phyloP scores from a whole-genome alignment of 2,113 vertebrate genomes.

The Spermophilus dauricus region DNA sequence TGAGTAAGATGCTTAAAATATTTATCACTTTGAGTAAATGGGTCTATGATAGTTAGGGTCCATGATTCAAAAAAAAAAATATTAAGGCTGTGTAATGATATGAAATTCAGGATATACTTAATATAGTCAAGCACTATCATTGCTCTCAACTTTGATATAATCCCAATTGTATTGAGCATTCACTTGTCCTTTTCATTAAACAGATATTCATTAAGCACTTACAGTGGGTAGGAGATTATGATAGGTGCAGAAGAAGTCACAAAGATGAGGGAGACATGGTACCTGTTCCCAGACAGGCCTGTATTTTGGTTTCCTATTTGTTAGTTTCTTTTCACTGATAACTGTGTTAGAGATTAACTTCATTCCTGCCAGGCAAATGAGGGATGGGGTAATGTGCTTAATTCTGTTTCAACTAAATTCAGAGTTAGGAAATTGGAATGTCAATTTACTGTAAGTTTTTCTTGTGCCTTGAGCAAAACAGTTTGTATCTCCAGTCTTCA shows the following conservation, averaged over 20 bases:
- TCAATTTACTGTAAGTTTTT: not conserved
- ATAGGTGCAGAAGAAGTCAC: not conserved
- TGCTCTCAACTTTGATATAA: not conserved
- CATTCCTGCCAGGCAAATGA: not conserved
- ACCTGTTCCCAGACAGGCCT: not conserved
- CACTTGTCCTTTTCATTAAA: not conserved
- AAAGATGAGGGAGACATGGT: not conserved
- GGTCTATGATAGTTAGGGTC: not conserved
- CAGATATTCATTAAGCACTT: not conserved
- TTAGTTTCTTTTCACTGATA: not conserved
- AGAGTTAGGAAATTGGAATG: not conserved
- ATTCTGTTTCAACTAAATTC: slow-evolving; percentile 45
- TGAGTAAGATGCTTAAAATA: not conserved
- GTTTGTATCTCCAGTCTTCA: not conserved
- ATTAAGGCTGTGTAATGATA: not conserved
- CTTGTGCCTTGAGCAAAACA: not conserved
- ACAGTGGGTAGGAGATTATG: not conserved
- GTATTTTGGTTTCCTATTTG: not conserved
- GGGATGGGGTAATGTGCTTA: not conserved
- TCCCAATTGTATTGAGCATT: not conserved
- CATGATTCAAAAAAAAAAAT: not conserved
- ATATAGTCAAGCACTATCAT: not conserved
- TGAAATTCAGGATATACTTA: not conserved
- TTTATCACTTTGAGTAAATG: slow-evolving; percentile 21
- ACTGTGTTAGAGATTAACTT: slow-evolving; percentile 4